phyloP scores from a whole-genome alignment of 2,888 invertebrate species.

The Formica aserva region DNA sequence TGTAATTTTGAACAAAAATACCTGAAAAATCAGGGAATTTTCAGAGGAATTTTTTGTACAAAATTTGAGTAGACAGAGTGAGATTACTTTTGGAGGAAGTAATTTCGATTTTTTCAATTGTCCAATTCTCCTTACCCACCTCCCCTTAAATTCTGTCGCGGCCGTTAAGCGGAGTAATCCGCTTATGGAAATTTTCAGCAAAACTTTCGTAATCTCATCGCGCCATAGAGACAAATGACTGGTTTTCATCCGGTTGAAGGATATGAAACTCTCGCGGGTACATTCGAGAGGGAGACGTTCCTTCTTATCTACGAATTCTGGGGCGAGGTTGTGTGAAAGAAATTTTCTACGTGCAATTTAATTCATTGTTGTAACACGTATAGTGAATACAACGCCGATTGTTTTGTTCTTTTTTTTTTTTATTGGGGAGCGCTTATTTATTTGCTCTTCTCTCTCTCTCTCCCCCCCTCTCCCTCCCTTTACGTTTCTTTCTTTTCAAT shows the following conservation, averaged over 20 bases:
- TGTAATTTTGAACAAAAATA: no score
- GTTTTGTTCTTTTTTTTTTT: constrained; percentile 8
- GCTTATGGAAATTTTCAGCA: constrained; percentile 54
- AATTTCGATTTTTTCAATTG: constrained; percentile 28
- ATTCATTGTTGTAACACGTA: background rate
- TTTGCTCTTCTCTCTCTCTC: background rate
- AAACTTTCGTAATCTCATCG: constrained; percentile 56
- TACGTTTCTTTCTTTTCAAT: constrained; percentile 41
- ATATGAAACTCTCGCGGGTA: constrained; percentile 24
- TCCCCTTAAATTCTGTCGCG: constrained; percentile 23
- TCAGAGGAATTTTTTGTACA: no score
- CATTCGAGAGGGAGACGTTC: background rate
- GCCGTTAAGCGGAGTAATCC: constrained; percentile 19
- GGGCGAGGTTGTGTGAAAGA: background rate
- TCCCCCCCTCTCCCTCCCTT: background rate
- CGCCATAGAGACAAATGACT: constrained; percentile 41
- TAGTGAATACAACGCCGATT: background rate
- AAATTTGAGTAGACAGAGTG: no score
- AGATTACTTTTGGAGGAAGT: background rate
- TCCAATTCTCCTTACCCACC: background rate
- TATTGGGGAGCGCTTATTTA: constrained; percentile 28
- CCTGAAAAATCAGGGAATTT: no score
- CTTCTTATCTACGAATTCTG: background rate
- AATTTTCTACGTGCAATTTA: constrained; percentile 2
- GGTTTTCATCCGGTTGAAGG: constrained; percentile 29